Evolutionary conservation across 2,113 vertebrate species (phyloP).

Genomic region (Megalops atlanticus): DNA sequence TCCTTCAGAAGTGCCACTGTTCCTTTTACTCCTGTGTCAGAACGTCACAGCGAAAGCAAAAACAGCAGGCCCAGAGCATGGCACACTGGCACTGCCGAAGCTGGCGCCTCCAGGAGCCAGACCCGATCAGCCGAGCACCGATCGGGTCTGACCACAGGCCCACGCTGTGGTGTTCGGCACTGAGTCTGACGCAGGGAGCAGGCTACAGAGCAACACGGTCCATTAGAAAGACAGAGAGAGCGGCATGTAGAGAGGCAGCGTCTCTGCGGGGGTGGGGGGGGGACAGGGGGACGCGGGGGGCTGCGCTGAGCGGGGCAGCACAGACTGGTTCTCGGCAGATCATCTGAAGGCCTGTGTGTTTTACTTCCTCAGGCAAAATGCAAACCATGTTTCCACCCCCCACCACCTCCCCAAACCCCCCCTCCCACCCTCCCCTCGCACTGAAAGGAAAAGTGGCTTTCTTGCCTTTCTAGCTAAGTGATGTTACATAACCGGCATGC

Average conservation of each 20-base stretch:
- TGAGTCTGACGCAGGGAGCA: background rate
- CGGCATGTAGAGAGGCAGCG: slow-evolving; percentile 19
- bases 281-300: slow-evolving; percentile 15
- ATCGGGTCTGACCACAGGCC: background rate
- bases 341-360: slow-evolving; percentile 45
- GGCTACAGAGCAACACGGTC: too few species aligned
- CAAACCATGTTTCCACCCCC: slow-evolving; percentile 52
- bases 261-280: slow-evolving; percentile 26
- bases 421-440: slow-evolving; percentile 50
- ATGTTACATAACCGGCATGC: slow-evolving; percentile 7
- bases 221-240: background rate
- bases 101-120: too few species aligned
- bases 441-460: slow-evolving; percentile 23
- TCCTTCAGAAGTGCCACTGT: too few species aligned
- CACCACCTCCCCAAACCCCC: slow-evolving; percentile 49
- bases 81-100: background rate
- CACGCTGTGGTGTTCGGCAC: too few species aligned
- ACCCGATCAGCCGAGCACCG: too few species aligned
- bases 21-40: too few species aligned
- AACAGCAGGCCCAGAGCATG: background rate
- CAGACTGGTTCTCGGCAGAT: background rate
- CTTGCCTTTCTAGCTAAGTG: slow-evolving; percentile 11
- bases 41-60: background rate
- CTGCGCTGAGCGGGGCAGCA: too few species aligned
- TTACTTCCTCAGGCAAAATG: slow-evolving; percentile 57